Evolutionary conservation across 1,140 invertebrate species (phyloP).

Genomic region (Centruroides vittatus): DNA sequence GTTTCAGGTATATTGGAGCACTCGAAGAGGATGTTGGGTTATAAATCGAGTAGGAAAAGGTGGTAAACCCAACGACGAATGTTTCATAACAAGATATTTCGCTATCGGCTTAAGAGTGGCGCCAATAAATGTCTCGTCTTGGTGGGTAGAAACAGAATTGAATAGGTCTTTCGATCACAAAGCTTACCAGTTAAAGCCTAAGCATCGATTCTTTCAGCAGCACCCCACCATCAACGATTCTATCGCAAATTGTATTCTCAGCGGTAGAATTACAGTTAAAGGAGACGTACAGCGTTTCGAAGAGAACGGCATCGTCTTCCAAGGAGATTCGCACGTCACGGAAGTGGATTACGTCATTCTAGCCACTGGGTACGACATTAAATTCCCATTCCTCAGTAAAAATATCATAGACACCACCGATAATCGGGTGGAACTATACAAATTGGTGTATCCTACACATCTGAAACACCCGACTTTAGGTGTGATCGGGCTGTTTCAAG

Average conservation of each 20-base stretch:
- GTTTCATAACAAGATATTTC: not conserved
- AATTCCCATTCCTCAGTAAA: conserved; percentile 13
- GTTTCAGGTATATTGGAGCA: conserved; percentile 24
- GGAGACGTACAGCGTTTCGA: conserved; percentile 26
- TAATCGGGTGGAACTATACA: conserved; percentile 32
- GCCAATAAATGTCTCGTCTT: conserved; percentile 11
- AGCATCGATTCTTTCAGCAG: conserved; percentile 29
- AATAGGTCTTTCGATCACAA: conserved; percentile 33
- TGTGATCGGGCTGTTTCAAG: conserved; percentile 38
- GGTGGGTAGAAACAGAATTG: conserved; percentile 5
- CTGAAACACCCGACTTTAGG: conserved; percentile 25
- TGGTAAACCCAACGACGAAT: conserved; percentile 24
- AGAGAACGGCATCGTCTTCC: conserved; percentile 26
- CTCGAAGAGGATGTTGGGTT: conserved; percentile 34
- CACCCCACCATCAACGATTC: conserved; percentile 41
- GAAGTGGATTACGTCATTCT: conserved; percentile 25
- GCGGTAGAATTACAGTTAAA: conserved; percentile 31
- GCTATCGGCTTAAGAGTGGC: conserved; percentile 5
- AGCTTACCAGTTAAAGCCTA: conserved; percentile 32
- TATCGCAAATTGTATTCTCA: conserved; percentile 34
- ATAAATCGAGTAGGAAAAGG: conserved; percentile 25
- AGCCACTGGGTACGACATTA: not conserved
- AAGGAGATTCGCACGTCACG: conserved; percentile 16
- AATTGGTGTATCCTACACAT: conserved; percentile 32
- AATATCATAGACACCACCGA: conserved; percentile 18